Percentiles rank a stretch among this genome's conserved stretches.
phyloP scores from a whole-genome alignment of 2,888 invertebrate species.

The Spisula subtruncata region DNA sequence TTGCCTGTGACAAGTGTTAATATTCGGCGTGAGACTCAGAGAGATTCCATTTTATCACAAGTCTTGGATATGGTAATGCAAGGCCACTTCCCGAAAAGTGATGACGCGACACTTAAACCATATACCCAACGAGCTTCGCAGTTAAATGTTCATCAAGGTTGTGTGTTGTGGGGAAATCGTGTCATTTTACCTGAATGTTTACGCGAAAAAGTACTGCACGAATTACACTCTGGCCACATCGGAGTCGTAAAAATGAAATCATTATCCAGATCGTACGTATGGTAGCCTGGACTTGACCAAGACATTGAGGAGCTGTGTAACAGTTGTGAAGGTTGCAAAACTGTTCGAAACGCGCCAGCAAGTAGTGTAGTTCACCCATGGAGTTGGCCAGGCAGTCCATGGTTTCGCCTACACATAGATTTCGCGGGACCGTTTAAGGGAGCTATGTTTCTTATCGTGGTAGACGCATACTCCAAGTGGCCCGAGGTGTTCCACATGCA shows the following conservation, averaged over 20 bases:
- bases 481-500: slow-evolving; percentile 82
- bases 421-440: slow-evolving; percentile 78
- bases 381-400: slow-evolving; percentile 71
- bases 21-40: slow-evolving; percentile 54
- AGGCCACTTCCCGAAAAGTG: too few relatives aligned
- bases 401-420: slow-evolving; percentile 75
- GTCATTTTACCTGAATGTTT: slow-evolving; percentile 67
- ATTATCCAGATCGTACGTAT: slow-evolving; percentile 64
- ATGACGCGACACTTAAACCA: too few relatives aligned
- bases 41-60: slow-evolving; percentile 53
- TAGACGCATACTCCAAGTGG: slow-evolving; percentile 87
- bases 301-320: slow-evolving; percentile 74
- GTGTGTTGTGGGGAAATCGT: slow-evolving; percentile 61
- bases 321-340: slow-evolving; percentile 53
- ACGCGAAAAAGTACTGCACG: slow-evolving; percentile 53
- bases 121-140: slow-evolving; percentile 46
- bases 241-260: not conserved
- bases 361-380: slow-evolving; percentile 76
- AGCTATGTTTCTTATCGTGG: slow-evolving; percentile 77
- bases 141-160: too few relatives aligned
- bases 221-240: slow-evolving; percentile 66
- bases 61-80: slow-evolving; percentile 41
- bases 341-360: slow-evolving; percentile 64
- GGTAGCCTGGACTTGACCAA: slow-evolving; percentile 77
- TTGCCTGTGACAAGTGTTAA: slow-evolving; percentile 60